Base-by-base conservation (phyloP, 2,888 invertebrate genomes). In the Rugalucina vietnamica region DNA sequence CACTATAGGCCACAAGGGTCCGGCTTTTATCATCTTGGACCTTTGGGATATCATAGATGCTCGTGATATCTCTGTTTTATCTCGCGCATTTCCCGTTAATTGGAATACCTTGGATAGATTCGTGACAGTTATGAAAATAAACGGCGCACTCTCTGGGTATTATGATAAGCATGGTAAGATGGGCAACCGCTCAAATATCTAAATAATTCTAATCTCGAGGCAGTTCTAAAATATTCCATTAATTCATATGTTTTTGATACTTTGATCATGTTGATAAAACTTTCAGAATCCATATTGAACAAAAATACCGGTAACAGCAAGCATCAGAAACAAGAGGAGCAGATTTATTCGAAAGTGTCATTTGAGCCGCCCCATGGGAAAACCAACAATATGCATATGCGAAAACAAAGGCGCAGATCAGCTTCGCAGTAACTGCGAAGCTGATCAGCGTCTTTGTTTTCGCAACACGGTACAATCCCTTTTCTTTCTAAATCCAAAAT, bases 111-210 rank as follows among this genome's bases (percentile, higher is more conserved):
- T 70, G 76, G 80, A 39, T 27, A 21, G 76, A 76, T 76, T 73
- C 79, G 69, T 81, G 84, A 81, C 84, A 84, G 77, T 80, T 77
- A 84, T 29, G 77, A 77, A 77, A 84, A 84, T 84, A 81, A 84
- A 78, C 81, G 21, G 65, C 65, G 34, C 21, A 12, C 34, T 32
- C 65, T 65, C 29, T n/a, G 5, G 18, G 34, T 65, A 10, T 65
- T 65, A 5, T 10, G 65, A 65, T 65, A 65, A 65, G 65, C 3
- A 3, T 10, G 65, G 34, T 12, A 34, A 65, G 29, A 65, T 65
- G 65, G 65, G 65, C 65, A 65, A 34, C 18, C 65, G 32, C 65
- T 65, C 65, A 34, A 24, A 18, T 65, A 65, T 65, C 65, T 65
- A 65, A 65, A 65, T 34, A 65, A 65, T 65, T 34, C 65, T 34